Base-by-base conservation (phyloP, 2,888 invertebrate genomes). In the Thera britannica region DNA sequence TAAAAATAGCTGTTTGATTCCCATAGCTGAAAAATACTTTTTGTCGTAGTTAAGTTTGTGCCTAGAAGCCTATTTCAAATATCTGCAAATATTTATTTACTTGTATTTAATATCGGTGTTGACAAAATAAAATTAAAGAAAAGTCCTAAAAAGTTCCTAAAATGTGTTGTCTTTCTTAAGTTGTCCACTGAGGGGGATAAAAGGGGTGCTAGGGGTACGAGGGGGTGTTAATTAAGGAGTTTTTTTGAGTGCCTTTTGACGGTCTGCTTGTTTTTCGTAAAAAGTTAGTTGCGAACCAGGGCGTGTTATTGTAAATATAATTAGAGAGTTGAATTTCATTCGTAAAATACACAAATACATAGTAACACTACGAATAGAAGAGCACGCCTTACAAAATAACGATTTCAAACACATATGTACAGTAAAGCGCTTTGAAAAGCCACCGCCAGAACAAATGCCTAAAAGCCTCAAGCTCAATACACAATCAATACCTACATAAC, bases 201-300 rank as follows among this genome's bases (percentile, higher is more conserved):
- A 59, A 62, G 41, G 35, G 34, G 52, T 52, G 2, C 8, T 34
- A 52, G 34, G 58, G 59, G 57, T 52, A 46, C 34, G 11, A 54
- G 48, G 41, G 72, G 75, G 75, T 70, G 75, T 72, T 73, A 72
- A 75, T 75, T 72, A 72, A 71, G 72, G 65, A 49, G 56, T 67
- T 73, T 75, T 75, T 73, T 71, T 57, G 68, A 66, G 67, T 66
- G 67, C 72, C 69, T 61, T 71, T 72, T 72, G 70, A 68, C 62
- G 67, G 65, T 58, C n/a, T 70, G 70, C 67, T 70, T 68, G 54
- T 65, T 68, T 65, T 67, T 58, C 66, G 23, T 23, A 23, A 23
- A 23, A 64, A 68, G 66, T 65, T 64, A 65, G 60, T 58, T 49
- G 54, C 49, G 48, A 58, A 56, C 61, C 48, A 57, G 41, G 71